phyloP scores from a whole-genome alignment of 2,797 vertebrate genomes.

The Oceanodroma leucorhoa region DNA sequence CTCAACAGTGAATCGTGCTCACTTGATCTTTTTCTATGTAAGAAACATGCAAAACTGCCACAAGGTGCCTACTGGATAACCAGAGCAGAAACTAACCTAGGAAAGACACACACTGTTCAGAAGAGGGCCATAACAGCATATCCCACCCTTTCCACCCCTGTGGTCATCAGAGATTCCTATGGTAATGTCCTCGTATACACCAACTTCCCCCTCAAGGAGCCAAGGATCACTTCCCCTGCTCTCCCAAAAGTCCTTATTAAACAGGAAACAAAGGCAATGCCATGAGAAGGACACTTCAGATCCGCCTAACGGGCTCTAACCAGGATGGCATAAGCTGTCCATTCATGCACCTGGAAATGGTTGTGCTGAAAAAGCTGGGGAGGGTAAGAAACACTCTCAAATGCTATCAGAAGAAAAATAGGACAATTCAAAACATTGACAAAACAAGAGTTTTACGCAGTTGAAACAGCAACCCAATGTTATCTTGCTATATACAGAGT shows the following conservation, averaged over 20 bases:
- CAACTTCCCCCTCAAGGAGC: not conserved
- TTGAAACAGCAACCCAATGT: not conserved
- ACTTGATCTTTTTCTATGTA: not conserved
- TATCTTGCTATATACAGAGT: not conserved
- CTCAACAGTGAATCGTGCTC: accelerated
- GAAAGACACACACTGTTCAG: not conserved
- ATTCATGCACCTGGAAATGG: not conserved
- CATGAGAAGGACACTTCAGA: not conserved
- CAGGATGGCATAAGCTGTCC: not conserved
- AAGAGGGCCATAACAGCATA: not conserved
- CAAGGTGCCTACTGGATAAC: not conserved
- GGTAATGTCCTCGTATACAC: accelerated
- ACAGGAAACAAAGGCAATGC: not conserved
- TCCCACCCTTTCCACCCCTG: not conserved
- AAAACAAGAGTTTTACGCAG: not conserved
- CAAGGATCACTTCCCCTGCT: not conserved
- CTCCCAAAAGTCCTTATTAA: not conserved
- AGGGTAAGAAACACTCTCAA: not conserved
- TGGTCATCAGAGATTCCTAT: not conserved
- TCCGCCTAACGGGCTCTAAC: not conserved
- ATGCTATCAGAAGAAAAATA: not conserved
- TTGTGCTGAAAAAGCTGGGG: not conserved
- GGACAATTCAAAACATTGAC: not conserved
- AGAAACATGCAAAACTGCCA: not conserved
- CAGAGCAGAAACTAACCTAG: not conserved